Evolutionary conservation across 2,888 invertebrate species (phyloP).

Genomic region (Macroteleia sp.): DNA sequence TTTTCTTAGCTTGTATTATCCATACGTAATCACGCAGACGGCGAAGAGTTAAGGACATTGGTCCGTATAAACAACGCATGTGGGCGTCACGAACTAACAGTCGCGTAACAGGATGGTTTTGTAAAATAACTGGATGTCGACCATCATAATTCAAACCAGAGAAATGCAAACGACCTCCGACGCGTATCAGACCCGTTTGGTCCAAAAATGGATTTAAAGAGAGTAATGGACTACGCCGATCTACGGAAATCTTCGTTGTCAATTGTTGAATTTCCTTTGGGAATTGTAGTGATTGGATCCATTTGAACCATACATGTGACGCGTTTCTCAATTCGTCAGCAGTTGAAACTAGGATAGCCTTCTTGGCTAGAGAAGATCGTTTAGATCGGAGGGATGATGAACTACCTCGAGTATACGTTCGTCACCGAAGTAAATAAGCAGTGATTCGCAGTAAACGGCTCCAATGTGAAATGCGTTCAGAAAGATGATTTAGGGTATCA

Average conservation of each 20-base stretch:
- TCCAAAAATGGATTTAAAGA: neutral
- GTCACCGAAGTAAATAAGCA: too few species aligned
- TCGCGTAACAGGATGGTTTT: conserved; percentile 1
- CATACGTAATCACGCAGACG: conserved; percentile 32
- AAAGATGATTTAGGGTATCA: too few species aligned
- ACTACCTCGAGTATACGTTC: too few species aligned
- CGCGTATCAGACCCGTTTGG: conserved; percentile 17
- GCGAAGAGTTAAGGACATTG: conserved; percentile 25
- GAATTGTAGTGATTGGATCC: neutral
- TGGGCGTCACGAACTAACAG: conserved; percentile 27
- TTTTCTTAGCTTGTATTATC: conserved; percentile 14
- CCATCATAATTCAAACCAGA: conserved; percentile 25
- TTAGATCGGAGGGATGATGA: too few species aligned
- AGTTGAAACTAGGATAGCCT: too few species aligned
- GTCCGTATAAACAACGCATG: conserved; percentile 29
- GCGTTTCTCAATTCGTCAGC: neutral
- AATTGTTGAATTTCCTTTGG: neutral
- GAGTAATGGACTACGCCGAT: neutral
- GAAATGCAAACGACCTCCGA: conserved; percentile 61
- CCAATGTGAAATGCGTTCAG: too few species aligned
- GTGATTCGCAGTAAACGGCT: too few species aligned
- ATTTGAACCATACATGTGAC: neutral
- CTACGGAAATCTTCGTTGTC: neutral
- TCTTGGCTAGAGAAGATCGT: too few species aligned
- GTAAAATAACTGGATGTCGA: conserved; percentile 42